Percentiles rank a stretch among this genome's conserved stretches.
Evolutionary conservation across 2,888 invertebrate species (phyloP).

Genomic region (Phytoseiulus persimilis): DNA sequence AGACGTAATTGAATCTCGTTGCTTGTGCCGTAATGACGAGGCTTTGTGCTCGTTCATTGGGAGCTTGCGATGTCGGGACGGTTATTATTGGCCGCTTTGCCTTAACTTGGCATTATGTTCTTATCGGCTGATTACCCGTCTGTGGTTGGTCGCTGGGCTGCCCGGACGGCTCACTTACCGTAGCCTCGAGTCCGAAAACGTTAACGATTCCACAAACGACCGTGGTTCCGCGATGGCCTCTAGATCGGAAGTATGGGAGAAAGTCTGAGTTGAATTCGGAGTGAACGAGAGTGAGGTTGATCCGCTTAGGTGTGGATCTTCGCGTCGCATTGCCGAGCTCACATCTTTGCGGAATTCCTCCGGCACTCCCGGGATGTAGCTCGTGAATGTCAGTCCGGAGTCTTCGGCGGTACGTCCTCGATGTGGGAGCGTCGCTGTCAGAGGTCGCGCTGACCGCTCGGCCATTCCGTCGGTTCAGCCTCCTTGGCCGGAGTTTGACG

Average conservation of each 20-base stretch:
- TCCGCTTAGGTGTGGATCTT: too few species aligned
- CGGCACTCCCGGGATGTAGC: too few species aligned
- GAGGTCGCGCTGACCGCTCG: too few species aligned
- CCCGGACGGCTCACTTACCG: not conserved
- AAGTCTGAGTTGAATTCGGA: too few species aligned
- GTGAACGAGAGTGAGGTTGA: too few species aligned
- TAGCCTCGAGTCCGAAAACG: not conserved
- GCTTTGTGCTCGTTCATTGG: not conserved
- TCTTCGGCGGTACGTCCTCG: too few species aligned
- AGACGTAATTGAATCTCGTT: not conserved
- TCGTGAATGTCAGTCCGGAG: too few species aligned
- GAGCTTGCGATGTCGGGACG: not conserved
- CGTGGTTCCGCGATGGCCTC: not conserved
- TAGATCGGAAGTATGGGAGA: too few species aligned
- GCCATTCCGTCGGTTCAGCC: not conserved
- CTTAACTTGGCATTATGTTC: constrained; percentile 5
- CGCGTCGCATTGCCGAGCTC: too few species aligned
- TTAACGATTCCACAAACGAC: not conserved
- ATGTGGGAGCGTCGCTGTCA: too few species aligned
- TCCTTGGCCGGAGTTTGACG: not conserved
- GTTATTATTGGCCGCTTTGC: not conserved
- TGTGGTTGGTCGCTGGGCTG: not conserved
- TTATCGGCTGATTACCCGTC: not conserved
- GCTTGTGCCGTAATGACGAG: not conserved
- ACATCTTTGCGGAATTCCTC: too few species aligned